phyloP scores from a whole-genome alignment of 2,888 invertebrate genomes.

The Palloptera scutellata region DNA sequence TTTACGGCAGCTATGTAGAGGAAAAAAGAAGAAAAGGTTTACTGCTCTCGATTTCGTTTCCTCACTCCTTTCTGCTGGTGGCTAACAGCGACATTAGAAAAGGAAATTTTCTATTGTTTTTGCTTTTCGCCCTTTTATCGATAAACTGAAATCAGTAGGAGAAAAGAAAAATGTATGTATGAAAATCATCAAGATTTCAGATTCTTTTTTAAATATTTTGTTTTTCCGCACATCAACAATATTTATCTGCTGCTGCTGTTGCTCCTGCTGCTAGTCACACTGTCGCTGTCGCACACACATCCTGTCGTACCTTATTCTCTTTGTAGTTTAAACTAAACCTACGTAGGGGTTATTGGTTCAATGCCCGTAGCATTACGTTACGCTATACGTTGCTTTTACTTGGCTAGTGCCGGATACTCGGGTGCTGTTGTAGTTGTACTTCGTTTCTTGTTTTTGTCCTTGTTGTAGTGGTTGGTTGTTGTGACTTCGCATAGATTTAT shows the following conservation, averaged over 20 bases:
- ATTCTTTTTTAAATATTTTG: constrained; percentile 41
- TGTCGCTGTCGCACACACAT: constrained; percentile 6
- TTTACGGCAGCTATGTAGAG: constrained; percentile 10
- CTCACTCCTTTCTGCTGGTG: background rate
- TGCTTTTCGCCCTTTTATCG: constrained; percentile 8
- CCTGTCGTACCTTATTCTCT: constrained; percentile 6
- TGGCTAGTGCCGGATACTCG: background rate
- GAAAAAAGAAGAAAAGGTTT: too few species aligned
- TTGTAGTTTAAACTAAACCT: background rate
- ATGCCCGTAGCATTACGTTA: constrained; percentile 49
- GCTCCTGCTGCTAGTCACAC: background rate
- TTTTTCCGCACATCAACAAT: constrained; percentile 45
- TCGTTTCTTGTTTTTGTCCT: too few species aligned
- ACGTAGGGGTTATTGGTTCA: constrained; percentile 43
- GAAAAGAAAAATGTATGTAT: constrained; percentile 41
- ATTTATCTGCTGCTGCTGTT: constrained; percentile 9
- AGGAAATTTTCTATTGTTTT: too few species aligned
- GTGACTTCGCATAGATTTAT: constrained; percentile 48
- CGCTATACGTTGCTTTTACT: constrained; percentile 26
- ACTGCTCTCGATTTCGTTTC: constrained; percentile 10
- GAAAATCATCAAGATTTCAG: constrained; percentile 31
- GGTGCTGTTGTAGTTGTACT: too few species aligned
- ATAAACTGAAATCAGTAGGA: background rate
- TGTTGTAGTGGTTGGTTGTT: background rate
- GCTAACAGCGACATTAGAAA: too few species aligned